A percentile compares a stretch with the other conserved stretches of the same genome.
Evolutionary conservation across 2,113 vertebrate species (phyloP).

Genomic region (Barbus barbus): DNA sequence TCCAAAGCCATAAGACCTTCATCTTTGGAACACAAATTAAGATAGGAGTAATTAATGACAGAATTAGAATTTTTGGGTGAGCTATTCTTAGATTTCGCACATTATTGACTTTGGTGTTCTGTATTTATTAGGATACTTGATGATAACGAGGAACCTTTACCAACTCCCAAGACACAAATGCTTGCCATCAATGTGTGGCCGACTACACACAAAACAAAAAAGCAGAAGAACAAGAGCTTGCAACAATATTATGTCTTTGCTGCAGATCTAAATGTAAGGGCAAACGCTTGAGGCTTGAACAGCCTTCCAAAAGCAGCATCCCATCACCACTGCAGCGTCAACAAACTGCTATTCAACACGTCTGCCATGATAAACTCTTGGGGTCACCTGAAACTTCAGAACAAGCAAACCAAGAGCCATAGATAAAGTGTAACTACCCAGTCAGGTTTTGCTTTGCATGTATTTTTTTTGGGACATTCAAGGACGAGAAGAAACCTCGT

Average conservation of each 20-base stretch:
- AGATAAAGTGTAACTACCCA: neutral
- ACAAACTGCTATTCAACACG: neutral
- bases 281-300: neutral
- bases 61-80: too few relatives aligned
- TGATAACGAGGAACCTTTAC: conserved; percentile 31
- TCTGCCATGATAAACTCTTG: neutral
- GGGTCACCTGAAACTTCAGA: neutral
- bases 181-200: conserved; percentile 55
- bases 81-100: neutral
- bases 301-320: neutral
- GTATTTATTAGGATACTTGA: conserved; percentile 41
- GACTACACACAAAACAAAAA: conserved; percentile 24
- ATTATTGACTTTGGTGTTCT: neutral
- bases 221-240: neutral
- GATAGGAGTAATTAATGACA: too few relatives aligned
- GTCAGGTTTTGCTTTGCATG: neutral
- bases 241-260: conserved; percentile 8
- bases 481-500: neutral
- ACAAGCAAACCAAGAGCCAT: neutral
- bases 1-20: too few relatives aligned
- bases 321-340: neutral
- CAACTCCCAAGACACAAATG: neutral
- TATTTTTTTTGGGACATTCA: neutral
- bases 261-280: neutral
- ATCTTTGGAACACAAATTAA: too few relatives aligned